Base-by-base conservation (phyloP, 2,113 vertebrate species). In the Urocynchramus pylzowi region DNA sequence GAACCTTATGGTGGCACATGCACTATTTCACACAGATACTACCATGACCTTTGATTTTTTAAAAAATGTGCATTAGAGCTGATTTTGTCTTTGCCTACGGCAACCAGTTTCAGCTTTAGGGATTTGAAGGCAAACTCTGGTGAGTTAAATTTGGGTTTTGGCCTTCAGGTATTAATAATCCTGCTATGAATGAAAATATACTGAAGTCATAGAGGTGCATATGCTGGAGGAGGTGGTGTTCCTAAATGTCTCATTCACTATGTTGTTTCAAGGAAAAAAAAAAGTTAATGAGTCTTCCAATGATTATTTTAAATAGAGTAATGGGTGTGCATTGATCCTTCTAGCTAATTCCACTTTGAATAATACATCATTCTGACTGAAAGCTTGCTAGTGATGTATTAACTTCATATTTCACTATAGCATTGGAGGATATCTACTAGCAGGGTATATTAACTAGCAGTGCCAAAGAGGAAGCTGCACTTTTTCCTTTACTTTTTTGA, bases 291-390 rank as follows among this genome's bases (percentile, higher is more conserved):
- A 95, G 35, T 93, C 86, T 92, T 95, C 65, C 77, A 93, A 75
- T 91, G 79, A 97, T 97, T 97, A 94, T 91, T 97, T 96, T 96
- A 95, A 96, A 97, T 69, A 95, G 93, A 95, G 53, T 97, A 97
- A 97, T 96, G 88, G 76, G 84, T 54, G 47, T 84, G 56, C 92
- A 97, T 97, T 93, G 97, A 97, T 97, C 96, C 95, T 97, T 95
- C 94, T 41, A 96, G 95, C 95, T 96, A 96, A 97, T 96, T 97
- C 93, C 87, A 75, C 92, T 96, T 95, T 79, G 67, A 96, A 93
- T 91, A 95, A 97, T 96, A 90, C 44, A 97, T 97, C 94, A 95
- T 92, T 87, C 87, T 96, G 85, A 95, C 84, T 77, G 87, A 97
- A 95, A 95, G 93, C 91, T 95, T 85, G 73, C 87, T 83, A 74